Percentiles rank a stretch among this genome's conserved stretches.
phyloP scores from a whole-genome alignment of 2,797 vertebrate species.

The Acanthopagrus latus region DNA sequence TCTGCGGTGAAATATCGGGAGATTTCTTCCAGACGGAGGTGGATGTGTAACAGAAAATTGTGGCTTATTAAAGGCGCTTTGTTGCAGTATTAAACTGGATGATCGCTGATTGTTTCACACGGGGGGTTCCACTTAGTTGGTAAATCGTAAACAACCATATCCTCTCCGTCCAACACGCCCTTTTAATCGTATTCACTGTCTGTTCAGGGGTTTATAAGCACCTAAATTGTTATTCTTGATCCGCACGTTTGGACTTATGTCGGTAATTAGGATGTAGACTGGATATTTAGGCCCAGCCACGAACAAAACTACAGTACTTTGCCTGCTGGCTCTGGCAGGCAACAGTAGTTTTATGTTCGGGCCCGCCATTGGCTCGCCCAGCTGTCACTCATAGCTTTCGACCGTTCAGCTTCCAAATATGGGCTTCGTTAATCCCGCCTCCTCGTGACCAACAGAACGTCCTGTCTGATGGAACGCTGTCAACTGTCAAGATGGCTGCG shows the following conservation, averaged over 20 bases:
- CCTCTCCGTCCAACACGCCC: slow-evolving; percentile 41
- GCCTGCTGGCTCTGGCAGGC: slow-evolving; percentile 73
- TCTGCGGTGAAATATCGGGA: neutral
- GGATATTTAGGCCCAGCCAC: slow-evolving; percentile 64
- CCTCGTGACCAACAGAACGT: slow-evolving; percentile 31
- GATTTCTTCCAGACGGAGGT: too few relatives aligned
- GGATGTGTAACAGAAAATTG: neutral
- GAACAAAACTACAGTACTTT: slow-evolving; percentile 75
- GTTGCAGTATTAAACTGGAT: neutral
- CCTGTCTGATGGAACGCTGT: slow-evolving; percentile 11
- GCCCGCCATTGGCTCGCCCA: slow-evolving; percentile 53
- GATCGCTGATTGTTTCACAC: slow-evolving; percentile 37
- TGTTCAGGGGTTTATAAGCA: neutral
- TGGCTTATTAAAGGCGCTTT: neutral
- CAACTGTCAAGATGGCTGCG: neutral
- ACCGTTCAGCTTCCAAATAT: slow-evolving; percentile 67
- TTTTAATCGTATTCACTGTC: neutral
- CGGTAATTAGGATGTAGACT: slow-evolving; percentile 8
- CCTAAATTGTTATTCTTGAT: neutral
- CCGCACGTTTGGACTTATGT: neutral
- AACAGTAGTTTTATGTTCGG: slow-evolving; percentile 53
- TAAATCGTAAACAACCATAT: slow-evolving; percentile 68
- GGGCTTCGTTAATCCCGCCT: slow-evolving; percentile 57
- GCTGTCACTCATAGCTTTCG: slow-evolving; percentile 58
- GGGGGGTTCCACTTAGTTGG: slow-evolving; percentile 29